A percentile compares a stretch with the other conserved stretches of the same genome.
Conservation (phyloP, 2,113 vertebrate species). For the Leiothrix lutea region DNA sequence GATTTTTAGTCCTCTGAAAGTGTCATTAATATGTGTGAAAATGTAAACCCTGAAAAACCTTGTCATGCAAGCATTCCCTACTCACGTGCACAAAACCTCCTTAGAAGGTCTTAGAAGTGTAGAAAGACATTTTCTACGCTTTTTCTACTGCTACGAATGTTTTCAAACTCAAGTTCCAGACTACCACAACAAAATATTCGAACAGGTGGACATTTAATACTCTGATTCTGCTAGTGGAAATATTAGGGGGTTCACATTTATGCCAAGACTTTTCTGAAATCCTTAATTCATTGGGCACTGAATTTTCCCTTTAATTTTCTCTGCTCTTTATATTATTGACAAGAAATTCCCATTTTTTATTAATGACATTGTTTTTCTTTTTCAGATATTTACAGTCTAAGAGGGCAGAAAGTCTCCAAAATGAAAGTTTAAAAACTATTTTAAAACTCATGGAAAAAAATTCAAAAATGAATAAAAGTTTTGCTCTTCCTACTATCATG, state of each 20-base stretch:
- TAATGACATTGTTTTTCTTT: neutral
- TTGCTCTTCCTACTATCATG: neutral
- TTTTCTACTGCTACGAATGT: neutral
- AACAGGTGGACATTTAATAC: neutral
- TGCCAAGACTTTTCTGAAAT: neutral
- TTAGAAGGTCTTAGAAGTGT: neutral
- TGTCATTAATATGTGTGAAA: neutral
- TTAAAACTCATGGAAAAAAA: neutral
- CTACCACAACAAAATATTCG: neutral
- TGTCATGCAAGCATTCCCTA: neutral
- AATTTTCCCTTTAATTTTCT: neutral
- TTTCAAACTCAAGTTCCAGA: neutral
- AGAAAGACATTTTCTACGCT: neutral
- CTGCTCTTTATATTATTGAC: neutral
- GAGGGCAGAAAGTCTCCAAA: neutral
- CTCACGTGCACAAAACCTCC: rapidly evolving
- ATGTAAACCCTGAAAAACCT: neutral
- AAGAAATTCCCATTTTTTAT: rapidly evolving
- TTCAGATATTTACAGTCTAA: neutral
- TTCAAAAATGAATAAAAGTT: neutral
- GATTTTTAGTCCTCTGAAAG: neutral
- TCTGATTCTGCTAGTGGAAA: neutral
- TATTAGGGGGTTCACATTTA: neutral
- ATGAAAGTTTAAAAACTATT: neutral
- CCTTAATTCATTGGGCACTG: neutral